phyloP scores from a whole-genome alignment of 2,888 invertebrate genomes.

The Proisotoma minuta region DNA sequence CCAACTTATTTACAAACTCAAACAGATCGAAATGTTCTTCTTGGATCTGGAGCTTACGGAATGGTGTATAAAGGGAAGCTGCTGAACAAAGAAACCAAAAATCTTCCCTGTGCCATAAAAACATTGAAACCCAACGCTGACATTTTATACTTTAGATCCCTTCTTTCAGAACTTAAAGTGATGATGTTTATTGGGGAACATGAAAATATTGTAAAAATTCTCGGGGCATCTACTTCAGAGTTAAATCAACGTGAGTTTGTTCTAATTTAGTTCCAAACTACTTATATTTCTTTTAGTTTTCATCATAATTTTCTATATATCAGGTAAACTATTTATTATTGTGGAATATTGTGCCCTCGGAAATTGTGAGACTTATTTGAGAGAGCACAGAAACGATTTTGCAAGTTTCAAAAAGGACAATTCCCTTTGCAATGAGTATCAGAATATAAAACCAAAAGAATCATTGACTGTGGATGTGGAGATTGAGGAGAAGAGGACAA shows the following conservation, averaged over 20 bases:
- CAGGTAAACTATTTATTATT: constrained; percentile 9
- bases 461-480: not conserved
- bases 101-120: constrained; percentile 3
- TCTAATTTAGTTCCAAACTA: not conserved
- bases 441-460: not conserved
- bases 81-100: not conserved
- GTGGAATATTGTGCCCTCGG: constrained; percentile 4
- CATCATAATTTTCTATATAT: not conserved
- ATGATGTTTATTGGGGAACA: constrained; percentile 12
- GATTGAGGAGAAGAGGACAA: not conserved
- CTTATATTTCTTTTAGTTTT: not conserved
- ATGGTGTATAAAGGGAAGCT: constrained; percentile 11
- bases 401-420: not conserved
- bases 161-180: constrained; percentile 11
- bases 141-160: constrained; percentile 5
- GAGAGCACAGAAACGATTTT: constrained; percentile 13
- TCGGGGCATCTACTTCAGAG: constrained; percentile 9
- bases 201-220: constrained; percentile 9
- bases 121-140: constrained; percentile 8
- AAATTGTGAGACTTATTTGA: not conserved
- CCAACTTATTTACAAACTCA: not conserved
- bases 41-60: constrained; percentile 9
- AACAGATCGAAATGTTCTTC: constrained; percentile 1
- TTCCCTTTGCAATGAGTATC: not conserved
- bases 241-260: constrained; percentile 1